Conservation (phyloP, 2,797 vertebrate genomes). For the Eulemur rubriventer region DNA sequence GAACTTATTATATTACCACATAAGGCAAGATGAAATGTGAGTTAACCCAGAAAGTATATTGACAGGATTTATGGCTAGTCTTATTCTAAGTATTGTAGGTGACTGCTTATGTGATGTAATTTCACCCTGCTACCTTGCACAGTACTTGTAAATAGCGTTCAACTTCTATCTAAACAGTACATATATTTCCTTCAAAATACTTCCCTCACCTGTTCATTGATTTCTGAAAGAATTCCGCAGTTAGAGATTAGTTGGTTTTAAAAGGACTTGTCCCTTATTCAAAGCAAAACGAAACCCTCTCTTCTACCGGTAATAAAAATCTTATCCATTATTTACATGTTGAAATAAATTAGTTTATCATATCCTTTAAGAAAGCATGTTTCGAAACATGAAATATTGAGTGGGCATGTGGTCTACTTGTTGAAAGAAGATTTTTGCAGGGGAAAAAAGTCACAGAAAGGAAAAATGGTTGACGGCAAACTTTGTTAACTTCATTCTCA, state of each 20-base stretch:
- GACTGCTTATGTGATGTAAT: not conserved
- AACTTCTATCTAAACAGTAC: not conserved
- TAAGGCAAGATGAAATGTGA: not conserved
- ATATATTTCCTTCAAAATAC: not conserved
- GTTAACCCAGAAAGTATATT: not conserved
- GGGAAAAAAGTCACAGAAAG: not conserved
- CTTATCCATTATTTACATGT: not conserved
- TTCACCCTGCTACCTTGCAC: not conserved
- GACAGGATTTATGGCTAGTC: not conserved
- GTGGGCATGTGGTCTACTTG: not conserved
- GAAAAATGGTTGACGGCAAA: not conserved
- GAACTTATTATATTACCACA: not conserved
- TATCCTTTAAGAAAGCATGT: not conserved
- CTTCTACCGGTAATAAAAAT: not conserved
- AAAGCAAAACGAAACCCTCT: constrained; percentile 1
- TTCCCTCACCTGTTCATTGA: not conserved
- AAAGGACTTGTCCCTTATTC: not conserved
- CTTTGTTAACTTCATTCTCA: not conserved
- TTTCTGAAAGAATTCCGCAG: not conserved
- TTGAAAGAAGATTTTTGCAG: not conserved
- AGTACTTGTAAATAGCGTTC: not conserved
- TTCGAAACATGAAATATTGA: not conserved
- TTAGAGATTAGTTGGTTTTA: not conserved
- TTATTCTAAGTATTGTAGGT: not conserved
- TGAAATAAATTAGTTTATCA: not conserved